Evolutionary conservation across 2,888 invertebrate species (phyloP).

Genomic region (Rhamphomyia laevipes): DNA sequence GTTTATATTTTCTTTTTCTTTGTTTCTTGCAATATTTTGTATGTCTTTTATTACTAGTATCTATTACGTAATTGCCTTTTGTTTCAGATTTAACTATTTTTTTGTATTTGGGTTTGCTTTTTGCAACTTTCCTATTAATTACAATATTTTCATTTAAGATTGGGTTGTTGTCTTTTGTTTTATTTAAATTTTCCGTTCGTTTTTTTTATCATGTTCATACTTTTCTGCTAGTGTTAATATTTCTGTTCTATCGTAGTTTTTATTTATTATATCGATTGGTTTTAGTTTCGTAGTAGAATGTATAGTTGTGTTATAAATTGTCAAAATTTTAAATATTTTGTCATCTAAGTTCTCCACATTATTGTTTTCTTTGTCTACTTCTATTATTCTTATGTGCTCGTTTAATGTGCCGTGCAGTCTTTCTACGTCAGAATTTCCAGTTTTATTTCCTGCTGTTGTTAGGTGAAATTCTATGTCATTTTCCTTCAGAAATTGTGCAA

Average conservation of each 20-base stretch:
- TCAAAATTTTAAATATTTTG: background rate
- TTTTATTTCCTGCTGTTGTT: conserved; percentile 7
- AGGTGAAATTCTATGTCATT: conserved; percentile 4
- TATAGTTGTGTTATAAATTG: conserved; percentile 1
- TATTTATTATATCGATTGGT: background rate
- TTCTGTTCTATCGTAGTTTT: background rate
- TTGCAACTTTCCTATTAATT: background rate
- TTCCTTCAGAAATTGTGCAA: conserved; percentile 3
- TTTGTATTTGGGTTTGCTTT: too few relatives aligned
- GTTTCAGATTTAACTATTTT: too few relatives aligned
- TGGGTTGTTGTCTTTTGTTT: background rate
- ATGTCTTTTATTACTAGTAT: background rate
- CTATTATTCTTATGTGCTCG: conserved; percentile 6
- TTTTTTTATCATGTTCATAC: background rate
- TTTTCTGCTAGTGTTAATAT: background rate
- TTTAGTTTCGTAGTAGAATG: background rate
- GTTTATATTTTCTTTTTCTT: too few relatives aligned
- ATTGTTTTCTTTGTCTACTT: conserved; percentile 2
- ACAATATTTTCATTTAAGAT: background rate
- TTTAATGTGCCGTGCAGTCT: conserved; percentile 7
- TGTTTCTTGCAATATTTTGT: too few relatives aligned
- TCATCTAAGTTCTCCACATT: background rate
- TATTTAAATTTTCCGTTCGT: background rate
- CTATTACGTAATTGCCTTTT: background rate
- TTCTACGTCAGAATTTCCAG: conserved; percentile 10